Base-by-base conservation (phyloP, 2,888 invertebrate species). In the Acanthacorydalis orientalis region DNA sequence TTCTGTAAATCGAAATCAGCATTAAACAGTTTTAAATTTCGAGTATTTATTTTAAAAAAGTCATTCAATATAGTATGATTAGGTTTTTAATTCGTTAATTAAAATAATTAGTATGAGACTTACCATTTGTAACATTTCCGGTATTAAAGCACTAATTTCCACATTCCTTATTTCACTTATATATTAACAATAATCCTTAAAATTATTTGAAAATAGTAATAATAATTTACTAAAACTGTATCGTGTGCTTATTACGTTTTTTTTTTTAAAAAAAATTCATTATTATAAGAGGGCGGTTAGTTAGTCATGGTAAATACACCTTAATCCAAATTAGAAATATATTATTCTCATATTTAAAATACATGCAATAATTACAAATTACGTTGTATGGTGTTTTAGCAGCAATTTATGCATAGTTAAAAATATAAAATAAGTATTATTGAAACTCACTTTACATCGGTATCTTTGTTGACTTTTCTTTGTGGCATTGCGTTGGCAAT, bases 1-100 rank as follows among this genome's bases (percentile, higher is more conserved):
- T 54, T 52, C 61, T 61, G 57, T 53, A 62, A 59, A 48, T 51
- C 51, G 40, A 38, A 39, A 46, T 16, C 6, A 23, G 32, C 10
- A 31, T 31, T 14, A 44, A 47, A 46, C 38, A 23, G 12, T 15
- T 6, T 23, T 23, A 23, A 23, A 23, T 23, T 23, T 23, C 6
- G 23, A 23, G 6, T 23, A 23, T 23, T 23, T 23, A n/a, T 23
- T 23, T 23, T 23, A 23, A 23, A 23, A 4, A 23, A 23, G 6
- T 23, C 6, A 23, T 23, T 23, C 23, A 23, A 6, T 23, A 23
- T 23, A 23, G 6, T 6, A 37, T 37, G 11, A 38, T 38, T 38
- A 38, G 15, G 8, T 12, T 15, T 38, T 38, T 15, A 38, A 15
- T 38, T 12, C 12, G 15, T 38, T 38, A 38, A 38, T 15, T 38